Percentiles rank a stretch among this genome's conserved stretches.
Evolutionary conservation across 2,888 invertebrate species (phyloP).

Genomic region (Diarsia brunnea): DNA sequence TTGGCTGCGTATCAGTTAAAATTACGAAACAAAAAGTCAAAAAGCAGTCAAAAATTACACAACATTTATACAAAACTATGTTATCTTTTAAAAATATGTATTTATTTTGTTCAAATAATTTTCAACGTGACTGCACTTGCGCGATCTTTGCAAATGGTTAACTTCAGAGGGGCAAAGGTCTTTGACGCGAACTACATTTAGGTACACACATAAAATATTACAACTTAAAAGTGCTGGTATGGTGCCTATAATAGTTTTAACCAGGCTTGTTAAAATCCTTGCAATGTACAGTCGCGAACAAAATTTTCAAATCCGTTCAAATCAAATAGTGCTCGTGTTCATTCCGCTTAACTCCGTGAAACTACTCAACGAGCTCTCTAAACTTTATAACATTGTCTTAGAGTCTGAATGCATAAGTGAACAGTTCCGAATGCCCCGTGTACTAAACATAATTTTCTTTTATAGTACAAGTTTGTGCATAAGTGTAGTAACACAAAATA

Average conservation of each 20-base stretch:
- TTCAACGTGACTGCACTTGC: no score
- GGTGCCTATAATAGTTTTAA: not conserved
- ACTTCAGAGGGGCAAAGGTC: no score
- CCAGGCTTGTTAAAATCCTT: constrained; percentile 23
- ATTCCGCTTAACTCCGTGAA: constrained; percentile 76
- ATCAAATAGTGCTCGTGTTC: constrained; percentile 78
- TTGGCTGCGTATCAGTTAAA: no score
- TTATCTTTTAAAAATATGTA: no score
- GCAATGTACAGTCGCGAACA: constrained; percentile 48
- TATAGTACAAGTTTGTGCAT: constrained; percentile 62
- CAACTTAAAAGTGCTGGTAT: no score
- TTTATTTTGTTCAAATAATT: no score
- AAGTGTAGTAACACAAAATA: constrained; percentile 50
- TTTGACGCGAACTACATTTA: no score
- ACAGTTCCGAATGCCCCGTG: constrained; percentile 70
- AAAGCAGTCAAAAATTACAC: no score
- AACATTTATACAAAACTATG: no score
- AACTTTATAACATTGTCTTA: constrained; percentile 81
- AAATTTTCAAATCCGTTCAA: constrained; percentile 79
- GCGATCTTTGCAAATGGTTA: no score
- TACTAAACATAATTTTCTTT: constrained; percentile 74
- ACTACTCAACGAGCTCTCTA: constrained; percentile 72
- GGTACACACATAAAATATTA: no score
- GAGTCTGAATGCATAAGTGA: constrained; percentile 80
- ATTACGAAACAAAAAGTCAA: no score